phyloP scores from a whole-genome alignment of 2,888 invertebrate genomes.

The Chloromyia formosa region DNA sequence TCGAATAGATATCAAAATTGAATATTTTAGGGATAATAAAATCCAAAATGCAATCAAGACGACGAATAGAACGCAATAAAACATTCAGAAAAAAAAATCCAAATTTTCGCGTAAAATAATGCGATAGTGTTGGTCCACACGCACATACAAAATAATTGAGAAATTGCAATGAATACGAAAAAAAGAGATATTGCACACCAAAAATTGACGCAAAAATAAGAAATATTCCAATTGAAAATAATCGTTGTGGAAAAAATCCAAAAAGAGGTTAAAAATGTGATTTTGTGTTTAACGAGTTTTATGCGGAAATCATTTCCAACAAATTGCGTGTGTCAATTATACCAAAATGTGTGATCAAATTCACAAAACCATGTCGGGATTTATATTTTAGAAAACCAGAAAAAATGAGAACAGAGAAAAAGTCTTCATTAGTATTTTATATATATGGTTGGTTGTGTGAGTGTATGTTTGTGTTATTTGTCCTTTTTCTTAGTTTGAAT shows the following conservation, averaged over 20 bases:
- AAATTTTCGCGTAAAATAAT: neutral
- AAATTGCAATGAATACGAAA: no score
- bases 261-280: neutral
- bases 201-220: constrained; percentile 14
- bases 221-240: constrained; percentile 17
- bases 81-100: neutral
- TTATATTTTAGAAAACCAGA: neutral
- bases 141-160: constrained; percentile 22
- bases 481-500: neutral
- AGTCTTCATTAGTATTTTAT: neutral
- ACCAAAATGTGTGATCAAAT: neutral
- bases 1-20: neutral
- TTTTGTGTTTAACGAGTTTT: neutral
- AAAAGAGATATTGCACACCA: no score
- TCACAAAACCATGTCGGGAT: constrained; percentile 10
- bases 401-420: no score
- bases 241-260: neutral
- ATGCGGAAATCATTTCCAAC: no score
- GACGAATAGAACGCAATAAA: neutral
- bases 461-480: neutral
- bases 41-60: neutral
- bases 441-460: neutral
- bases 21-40: neutral
- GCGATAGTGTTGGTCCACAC: constrained; percentile 10
- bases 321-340: no score